Conservation (phyloP, 2,113 vertebrate species). For the Malurus melanocephalus region DNA sequence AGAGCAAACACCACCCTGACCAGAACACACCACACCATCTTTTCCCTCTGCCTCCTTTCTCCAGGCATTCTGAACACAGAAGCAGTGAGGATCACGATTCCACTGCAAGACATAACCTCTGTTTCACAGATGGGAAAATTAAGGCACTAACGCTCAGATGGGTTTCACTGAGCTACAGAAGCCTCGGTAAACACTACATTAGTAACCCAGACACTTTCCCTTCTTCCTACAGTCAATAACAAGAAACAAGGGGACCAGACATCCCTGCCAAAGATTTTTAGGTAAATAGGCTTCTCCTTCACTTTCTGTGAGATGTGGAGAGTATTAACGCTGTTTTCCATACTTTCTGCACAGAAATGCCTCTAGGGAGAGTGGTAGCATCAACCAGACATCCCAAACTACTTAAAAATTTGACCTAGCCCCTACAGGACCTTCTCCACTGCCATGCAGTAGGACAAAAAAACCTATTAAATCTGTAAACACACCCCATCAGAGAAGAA, state of each 20-base stretch:
- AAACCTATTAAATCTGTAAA: background rate
- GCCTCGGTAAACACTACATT: background rate
- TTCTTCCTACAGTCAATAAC: background rate
- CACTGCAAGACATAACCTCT: background rate
- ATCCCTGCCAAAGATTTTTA: slow-evolving; percentile 11
- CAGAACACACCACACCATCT: background rate
- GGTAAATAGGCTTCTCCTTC: background rate
- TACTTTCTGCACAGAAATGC: background rate
- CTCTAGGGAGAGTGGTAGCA: background rate
- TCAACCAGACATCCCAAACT: background rate
- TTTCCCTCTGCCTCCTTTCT: background rate
- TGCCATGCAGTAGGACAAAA: background rate
- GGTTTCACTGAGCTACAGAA: slow-evolving; percentile 4
- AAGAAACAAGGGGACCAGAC: slow-evolving; percentile 5
- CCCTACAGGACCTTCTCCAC: background rate
- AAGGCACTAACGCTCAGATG: background rate
- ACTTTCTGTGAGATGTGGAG: background rate
- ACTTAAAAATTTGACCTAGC: background rate
- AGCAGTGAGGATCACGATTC: background rate
- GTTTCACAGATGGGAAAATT: slow-evolving; percentile 19
- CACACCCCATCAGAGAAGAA: background rate
- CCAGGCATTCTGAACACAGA: background rate
- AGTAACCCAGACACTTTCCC: background rate
- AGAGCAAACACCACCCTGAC: background rate
- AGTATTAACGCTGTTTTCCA: background rate